A percentile compares a stretch with the other conserved stretches of the same genome.
These are phyloP conservation scores for Brachionus rotundiformis DNA, from an alignment of 1,140 invertebrate species.

Conservation along the genomic window DNA sequence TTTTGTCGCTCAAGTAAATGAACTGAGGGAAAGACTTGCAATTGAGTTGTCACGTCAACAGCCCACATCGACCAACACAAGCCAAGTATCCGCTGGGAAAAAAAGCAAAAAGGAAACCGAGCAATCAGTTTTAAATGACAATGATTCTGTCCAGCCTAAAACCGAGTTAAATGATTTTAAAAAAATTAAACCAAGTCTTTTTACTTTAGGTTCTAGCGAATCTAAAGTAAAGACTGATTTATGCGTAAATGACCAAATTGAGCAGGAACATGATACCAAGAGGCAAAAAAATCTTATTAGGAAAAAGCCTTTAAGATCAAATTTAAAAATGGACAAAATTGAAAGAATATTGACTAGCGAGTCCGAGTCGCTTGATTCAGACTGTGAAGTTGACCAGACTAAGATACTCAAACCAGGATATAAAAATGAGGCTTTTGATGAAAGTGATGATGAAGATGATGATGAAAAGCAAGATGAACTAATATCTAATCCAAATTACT, in stretches of 20 bases:
- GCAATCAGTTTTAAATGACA: background rate
- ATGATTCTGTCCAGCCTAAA: background rate
- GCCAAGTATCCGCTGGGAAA: background rate
- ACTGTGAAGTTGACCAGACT: background rate
- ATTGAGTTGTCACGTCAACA: slow-evolving; percentile 1
- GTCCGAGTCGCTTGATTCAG: background rate
- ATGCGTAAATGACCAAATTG: background rate
- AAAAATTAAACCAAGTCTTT: slow-evolving; percentile 23
- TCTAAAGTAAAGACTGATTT: background rate
- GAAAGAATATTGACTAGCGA: background rate
- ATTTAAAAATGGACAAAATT: background rate
- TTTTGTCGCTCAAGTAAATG: slow-evolving; percentile 77
- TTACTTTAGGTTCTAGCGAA: background rate
- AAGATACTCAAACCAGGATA: background rate
- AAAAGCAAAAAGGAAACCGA: background rate
- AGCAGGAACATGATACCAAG: slow-evolving; percentile 1
- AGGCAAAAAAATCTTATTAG: slow-evolving; percentile 1
- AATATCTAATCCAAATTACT: slow-evolving; percentile 28
- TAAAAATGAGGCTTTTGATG: slow-evolving; percentile 18
- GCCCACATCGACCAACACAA: slow-evolving; percentile 32
- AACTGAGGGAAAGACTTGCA: slow-evolving; percentile 57
- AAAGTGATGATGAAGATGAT: slow-evolving; percentile 37
- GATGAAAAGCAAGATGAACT: slow-evolving; percentile 29
- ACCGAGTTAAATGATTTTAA: slow-evolving; percentile 2
- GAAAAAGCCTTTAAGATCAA: background rate